Conservation (phyloP, 1,140 invertebrate species). For the Diplogasteroides magnus region DNA sequence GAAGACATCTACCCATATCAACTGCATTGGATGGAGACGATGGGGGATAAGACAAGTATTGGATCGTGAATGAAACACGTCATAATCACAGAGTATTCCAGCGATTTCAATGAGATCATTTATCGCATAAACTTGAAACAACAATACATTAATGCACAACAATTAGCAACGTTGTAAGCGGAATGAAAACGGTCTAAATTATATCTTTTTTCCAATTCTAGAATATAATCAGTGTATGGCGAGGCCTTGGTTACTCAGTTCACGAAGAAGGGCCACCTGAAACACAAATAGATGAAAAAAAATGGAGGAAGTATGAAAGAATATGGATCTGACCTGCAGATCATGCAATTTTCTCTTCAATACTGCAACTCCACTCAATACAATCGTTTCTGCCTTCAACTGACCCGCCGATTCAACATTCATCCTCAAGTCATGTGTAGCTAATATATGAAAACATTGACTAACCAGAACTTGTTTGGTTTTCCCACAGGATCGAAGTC, state of each 20-base stretch:
- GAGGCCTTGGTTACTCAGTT: neutral
- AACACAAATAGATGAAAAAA: no score
- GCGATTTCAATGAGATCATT: no score
- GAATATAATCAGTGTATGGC: neutral
- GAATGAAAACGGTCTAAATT: no score
- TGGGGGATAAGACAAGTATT: no score
- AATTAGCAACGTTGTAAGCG: no score
- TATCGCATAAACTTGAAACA: no score
- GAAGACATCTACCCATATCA: no score
- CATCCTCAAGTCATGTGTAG: neutral
- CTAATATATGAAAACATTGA: slow-evolving; percentile 54
- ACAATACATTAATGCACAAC: no score
- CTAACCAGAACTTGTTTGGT: slow-evolving; percentile 94
- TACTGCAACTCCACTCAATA: slow-evolving; percentile 82
- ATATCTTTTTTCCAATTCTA: no score
- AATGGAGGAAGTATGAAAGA: neutral
- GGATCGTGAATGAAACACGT: no score
- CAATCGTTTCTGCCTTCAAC: slow-evolving; percentile 91
- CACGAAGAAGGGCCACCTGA: neutral
- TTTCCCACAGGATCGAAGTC: slow-evolving; percentile 85
- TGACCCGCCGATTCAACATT: slow-evolving; percentile 84
- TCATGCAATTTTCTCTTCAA: slow-evolving; percentile 93
- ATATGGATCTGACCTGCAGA: slow-evolving; percentile 57
- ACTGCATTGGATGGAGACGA: no score
- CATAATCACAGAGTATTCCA: no score